Evolutionary conservation across 2,888 invertebrate species (phyloP), one percentile per base, ranked within the genome.

Genomic region (Eueremaeus valkanovi): DNA sequence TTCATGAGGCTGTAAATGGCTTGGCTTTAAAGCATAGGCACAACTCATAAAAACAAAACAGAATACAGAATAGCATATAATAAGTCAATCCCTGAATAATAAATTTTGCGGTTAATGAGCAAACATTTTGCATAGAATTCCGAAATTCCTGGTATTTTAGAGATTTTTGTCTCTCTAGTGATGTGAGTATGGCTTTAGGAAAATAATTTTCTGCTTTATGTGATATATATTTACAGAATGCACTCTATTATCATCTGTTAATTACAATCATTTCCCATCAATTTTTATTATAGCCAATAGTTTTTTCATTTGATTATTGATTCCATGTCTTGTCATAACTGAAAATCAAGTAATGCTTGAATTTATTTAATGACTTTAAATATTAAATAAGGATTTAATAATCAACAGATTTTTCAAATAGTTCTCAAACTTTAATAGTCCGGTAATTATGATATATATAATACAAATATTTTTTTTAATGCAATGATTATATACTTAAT

Each of bases 91-190:
- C 51, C 51, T 51, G 51, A 51, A 51, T 51, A 51, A 51, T 51
- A 51, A 51, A 51, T 51, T 51, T 51, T 51, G 51, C 51, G 51
- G 51, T 51, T 51, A 51, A 51, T 51, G 51, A 51, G 51, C 51
- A 51, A 51, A 51, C 51, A 21, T n/a, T 51, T 51, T 51, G 51
- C 8, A 6, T 6, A 51, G 21, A 51, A n/a, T 2, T 21, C 21
- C n/a, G 21, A n/a, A 51, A n/a, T 51, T 51, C 51, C 51, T 51
- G 51, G 51, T 51, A 51, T 51, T 51, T 21, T n/a, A 51, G 21
- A 6, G 21, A 51, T 51, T 51, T 51, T 51, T 51, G 51, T 45
- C 16, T 45, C 51, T 51, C 51, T 21, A 16, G 6, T 21, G 5
- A 6, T n/a, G 8, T n/a, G 8, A n/a, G 21, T 51, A n/a, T 51